Base-by-base conservation (phyloP, 1,140 invertebrate genomes). In the Ceratina australensis region DNA sequence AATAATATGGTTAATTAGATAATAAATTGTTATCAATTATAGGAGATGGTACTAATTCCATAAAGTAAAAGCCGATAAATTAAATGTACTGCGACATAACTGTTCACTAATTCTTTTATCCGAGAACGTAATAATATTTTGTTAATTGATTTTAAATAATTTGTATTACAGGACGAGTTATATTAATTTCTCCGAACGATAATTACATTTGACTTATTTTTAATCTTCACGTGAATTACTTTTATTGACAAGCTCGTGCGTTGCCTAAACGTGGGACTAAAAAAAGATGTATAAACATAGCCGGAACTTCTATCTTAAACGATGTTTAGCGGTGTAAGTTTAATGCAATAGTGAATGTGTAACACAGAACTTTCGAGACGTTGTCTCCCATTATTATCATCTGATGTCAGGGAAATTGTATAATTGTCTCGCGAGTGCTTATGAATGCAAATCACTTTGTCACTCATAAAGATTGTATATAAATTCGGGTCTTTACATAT, bases 211-310 rank as follows among this genome's bases (percentile, higher is more conserved):
- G 52, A 54, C 16, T 54, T n/a, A n/a, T n/a, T n/a, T 54, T 54
- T n/a, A 18, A 49, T 2, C 4, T 3, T 18, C 10, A 28, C 28
- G 26, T 42, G 8, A 26, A 56, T 47, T 13, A 54, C 5, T 78
- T 82, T 69, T 71, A 73, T 83, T 56, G 81, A 54, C 54, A 52
- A 52, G 24, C 74, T 82, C 63, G 68, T 47, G 49, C 24, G 47
- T 69, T 59, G 63, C 61, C 52, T 78, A 68, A 68, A 56, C 28
- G 28, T 68, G 80, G 63, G 57, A 82, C 33, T 54, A 81, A 82
- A 72, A 42, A 42, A 42, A 42, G 33, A 61, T 67, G 57, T 81
- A 78, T 72, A 72, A 78, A 77, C 22, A 15, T 80, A 66, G 61
- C 57, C 50, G 33, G 49, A 61, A 22, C 26, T 49, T 52, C 60